Conservation (phyloP, 1,140 invertebrate species). For the Lasioglossum albipes region DNA sequence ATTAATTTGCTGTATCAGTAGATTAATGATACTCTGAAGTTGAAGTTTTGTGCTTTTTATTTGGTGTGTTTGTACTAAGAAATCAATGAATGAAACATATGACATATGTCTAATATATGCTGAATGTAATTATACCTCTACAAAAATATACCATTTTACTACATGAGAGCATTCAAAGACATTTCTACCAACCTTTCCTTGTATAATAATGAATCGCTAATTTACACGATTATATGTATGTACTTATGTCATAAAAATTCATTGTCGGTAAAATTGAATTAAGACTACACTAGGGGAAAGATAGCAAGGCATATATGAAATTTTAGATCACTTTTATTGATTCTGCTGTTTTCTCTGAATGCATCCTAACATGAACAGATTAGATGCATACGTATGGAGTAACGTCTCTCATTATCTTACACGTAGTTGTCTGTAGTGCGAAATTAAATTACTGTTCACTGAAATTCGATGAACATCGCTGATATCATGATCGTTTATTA, state of each 20-base stretch:
- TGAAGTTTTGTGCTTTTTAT: conserved; percentile 19
- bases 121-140: conserved; percentile 7
- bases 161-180: background rate
- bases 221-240: background rate
- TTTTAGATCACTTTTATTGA: conserved; percentile 76
- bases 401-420: conserved; percentile 74
- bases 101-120: conserved; percentile 27
- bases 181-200: background rate
- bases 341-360: conserved; percentile 71
- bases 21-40: conserved; percentile 14
- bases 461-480: conserved; percentile 64
- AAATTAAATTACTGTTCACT: conserved; percentile 73
- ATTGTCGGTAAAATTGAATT: background rate
- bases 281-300: conserved; percentile 4
- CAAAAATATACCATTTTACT: conserved; percentile 26
- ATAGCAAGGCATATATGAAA: conserved; percentile 25
- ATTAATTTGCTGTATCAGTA: conserved; percentile 14
- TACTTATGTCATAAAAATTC: too few species aligned
- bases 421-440: conserved; percentile 72
- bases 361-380: conserved; percentile 80
- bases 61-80: conserved; percentile 33
- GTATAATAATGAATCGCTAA: background rate
- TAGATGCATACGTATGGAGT: conserved; percentile 76
- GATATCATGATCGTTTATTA: conserved; percentile 68
- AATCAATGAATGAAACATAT: conserved; percentile 29